Conservation (phyloP, 2,797 vertebrate species). For the Clarias platycephalus region DNA sequence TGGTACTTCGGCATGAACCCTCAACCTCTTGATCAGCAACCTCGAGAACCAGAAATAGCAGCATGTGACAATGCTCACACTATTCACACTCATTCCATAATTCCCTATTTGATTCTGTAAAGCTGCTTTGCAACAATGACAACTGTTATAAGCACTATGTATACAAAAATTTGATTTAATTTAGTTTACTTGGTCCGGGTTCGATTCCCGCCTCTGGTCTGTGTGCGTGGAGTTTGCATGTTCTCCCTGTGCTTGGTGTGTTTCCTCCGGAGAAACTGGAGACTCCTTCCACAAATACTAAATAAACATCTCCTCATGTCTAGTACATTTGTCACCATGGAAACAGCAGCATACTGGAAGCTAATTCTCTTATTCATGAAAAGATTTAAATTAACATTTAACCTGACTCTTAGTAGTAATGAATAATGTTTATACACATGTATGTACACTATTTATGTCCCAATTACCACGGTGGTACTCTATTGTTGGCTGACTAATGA, state of each 20-base stretch:
- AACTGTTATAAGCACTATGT: no score
- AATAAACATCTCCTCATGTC: not conserved
- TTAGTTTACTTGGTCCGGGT: no score
- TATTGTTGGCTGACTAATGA: not conserved
- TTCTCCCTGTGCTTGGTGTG: no score
- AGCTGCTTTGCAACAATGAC: no score
- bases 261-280: not conserved
- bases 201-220: no score
- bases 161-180: no score
- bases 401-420: not conserved
- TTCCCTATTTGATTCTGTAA: no score
- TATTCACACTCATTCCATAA: no score
- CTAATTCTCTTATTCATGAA: not conserved
- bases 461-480: no score
- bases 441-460: not conserved
- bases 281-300: not conserved
- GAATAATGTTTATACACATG: not conserved
- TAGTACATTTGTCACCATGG: not conserved
- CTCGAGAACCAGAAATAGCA: not conserved
- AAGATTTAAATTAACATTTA: not conserved
- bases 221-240: no score
- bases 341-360: not conserved
- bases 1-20: no score
- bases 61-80: not conserved
- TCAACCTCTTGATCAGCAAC: no score